These are phyloP conservation scores for Sebastes cheni DNA, from an alignment of 2,797 vertebrate species.

Conservation along the genomic window DNA sequence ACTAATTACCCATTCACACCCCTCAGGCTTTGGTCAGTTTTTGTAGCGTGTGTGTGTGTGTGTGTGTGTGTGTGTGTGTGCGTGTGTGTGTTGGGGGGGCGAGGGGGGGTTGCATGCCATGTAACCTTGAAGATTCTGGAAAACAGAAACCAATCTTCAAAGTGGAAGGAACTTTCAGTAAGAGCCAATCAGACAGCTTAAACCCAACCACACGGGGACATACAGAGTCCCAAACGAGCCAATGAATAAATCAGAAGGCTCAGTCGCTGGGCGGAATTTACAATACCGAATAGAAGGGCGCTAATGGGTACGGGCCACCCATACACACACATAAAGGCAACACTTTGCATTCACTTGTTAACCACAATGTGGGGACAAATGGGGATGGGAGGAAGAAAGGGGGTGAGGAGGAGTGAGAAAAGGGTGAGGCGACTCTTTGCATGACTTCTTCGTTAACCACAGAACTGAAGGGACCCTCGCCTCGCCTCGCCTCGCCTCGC, in stretches of 20 bases:
- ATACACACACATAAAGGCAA: constrained; percentile 27
- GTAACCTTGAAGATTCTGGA: constrained; percentile 50
- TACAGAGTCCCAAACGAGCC: constrained; percentile 62
- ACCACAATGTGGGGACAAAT: constrained; percentile 79
- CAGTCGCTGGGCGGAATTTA: constrained; percentile 58
- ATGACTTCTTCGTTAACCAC: constrained; percentile 76
- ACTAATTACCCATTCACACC: constrained; percentile 57
- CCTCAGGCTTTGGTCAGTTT: constrained; percentile 40
- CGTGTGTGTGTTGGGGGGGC: background rate
- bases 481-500: constrained; percentile 30
- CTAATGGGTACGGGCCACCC: constrained; percentile 61
- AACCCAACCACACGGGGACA: constrained; percentile 46
- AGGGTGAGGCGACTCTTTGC: constrained; percentile 68
- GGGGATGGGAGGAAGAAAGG: constrained; percentile 33
- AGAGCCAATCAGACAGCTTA: constrained; percentile 37
- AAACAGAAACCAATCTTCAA: constrained; percentile 43
- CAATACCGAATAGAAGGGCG: constrained; percentile 45
- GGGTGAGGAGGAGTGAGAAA: constrained; percentile 60
- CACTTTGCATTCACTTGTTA: constrained; percentile 73
- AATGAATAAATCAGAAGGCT: constrained; percentile 82
- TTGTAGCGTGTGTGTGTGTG: background rate
- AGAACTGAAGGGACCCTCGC: constrained; percentile 69
- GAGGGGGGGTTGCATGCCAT: constrained; percentile 44
- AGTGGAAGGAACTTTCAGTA: constrained; percentile 37
- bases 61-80: background rate